Conservation (phyloP, 2,113 vertebrate species). For the Mionectes macconnelli region DNA sequence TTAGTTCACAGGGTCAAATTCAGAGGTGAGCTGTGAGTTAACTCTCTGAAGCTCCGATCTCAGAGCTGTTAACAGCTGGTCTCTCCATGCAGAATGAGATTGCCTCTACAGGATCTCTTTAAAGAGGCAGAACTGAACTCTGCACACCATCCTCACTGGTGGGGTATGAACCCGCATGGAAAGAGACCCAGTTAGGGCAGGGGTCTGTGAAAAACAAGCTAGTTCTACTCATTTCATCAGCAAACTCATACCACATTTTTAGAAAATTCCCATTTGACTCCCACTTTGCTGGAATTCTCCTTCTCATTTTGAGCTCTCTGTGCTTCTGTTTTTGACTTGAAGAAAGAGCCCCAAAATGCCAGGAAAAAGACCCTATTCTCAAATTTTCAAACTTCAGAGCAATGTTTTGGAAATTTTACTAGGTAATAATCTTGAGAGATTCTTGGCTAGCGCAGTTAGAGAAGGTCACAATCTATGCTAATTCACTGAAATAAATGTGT, state of each 20-base stretch:
- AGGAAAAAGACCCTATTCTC: not conserved
- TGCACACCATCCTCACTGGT: accelerated
- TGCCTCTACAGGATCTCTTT: not conserved
- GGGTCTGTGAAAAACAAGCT: not conserved
- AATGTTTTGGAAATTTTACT: not conserved
- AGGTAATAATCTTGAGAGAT: not conserved
- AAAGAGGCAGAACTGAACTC: not conserved
- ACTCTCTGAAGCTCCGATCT: not conserved
- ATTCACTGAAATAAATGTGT: not conserved
- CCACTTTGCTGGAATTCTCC: not conserved
- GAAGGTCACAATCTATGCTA: not conserved
- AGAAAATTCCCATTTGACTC: not conserved
- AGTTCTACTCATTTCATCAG: not conserved
- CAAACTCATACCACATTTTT: not conserved
- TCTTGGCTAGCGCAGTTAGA: not conserved
- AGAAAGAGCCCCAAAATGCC: not conserved
- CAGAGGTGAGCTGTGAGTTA: not conserved
- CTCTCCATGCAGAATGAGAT: not conserved
- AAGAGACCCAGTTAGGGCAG: not conserved
- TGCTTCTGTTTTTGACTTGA: not conserved
- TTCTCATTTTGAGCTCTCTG: not conserved
- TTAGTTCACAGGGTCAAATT: not conserved
- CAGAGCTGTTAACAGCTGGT: not conserved
- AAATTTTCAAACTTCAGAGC: not conserved
- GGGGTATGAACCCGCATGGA: accelerated